phyloP scores from a whole-genome alignment of 2,113 vertebrate genomes.

The Mobula birostris region DNA sequence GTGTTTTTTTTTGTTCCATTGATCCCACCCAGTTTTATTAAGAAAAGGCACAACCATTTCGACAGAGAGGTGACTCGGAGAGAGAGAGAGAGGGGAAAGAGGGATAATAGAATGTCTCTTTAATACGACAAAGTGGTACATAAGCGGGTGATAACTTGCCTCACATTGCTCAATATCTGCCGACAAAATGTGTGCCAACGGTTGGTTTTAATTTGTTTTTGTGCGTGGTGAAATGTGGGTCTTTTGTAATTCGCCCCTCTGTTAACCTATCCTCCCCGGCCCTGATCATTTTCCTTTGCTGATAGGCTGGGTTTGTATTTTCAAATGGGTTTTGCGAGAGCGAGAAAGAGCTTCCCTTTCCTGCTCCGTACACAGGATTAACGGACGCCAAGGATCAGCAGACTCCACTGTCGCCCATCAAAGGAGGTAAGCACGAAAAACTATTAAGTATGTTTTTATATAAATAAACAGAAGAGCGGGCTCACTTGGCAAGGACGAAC shows the following conservation, averaged over 20 bases:
- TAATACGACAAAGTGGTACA: not conserved
- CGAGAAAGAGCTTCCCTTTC: slow-evolving; percentile 22
- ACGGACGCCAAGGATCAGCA: not conserved
- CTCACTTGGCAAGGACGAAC: not conserved
- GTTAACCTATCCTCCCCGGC: not conserved
- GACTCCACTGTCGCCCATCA: not conserved
- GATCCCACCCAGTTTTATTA: not conserved
- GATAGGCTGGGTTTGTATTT: slow-evolving; percentile 34
- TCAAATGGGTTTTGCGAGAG: slow-evolving; percentile 8
- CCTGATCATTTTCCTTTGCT: not conserved
- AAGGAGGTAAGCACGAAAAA: not conserved
- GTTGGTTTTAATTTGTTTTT: not conserved
- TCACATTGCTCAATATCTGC: not conserved
- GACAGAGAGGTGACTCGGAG: not conserved
- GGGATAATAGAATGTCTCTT: not conserved
- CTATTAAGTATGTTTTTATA: not conserved
- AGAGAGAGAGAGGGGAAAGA: not conserved
- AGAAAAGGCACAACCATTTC: not conserved
- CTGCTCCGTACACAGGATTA: slow-evolving; percentile 21
- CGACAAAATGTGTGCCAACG: not conserved
- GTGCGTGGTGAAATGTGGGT: not conserved
- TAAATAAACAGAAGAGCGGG: not conserved
- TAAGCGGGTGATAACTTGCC: not conserved
- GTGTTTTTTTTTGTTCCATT: not conserved
- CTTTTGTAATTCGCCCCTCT: not conserved